phyloP scores from a whole-genome alignment of 2,113 vertebrate genomes.

The Nycticebus coucang region DNA sequence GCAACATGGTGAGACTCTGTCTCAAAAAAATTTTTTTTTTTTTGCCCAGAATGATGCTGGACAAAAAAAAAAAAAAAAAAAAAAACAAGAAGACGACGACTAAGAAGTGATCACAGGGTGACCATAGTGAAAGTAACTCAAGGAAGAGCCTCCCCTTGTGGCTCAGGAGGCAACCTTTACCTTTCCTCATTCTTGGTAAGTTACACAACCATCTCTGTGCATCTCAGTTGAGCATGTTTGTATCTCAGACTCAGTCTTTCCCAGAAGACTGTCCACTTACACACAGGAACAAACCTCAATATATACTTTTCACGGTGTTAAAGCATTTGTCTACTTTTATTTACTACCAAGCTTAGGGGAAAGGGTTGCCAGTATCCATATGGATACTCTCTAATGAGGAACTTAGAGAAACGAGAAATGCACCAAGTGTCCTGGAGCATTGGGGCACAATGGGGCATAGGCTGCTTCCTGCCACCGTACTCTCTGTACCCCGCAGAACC shows the following conservation, averaged over 20 bases:
- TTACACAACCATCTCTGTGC: not conserved
- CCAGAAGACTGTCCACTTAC: not conserved
- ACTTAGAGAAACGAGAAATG: not conserved
- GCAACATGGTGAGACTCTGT: no score
- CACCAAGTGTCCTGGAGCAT: not conserved
- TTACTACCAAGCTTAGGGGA: not conserved
- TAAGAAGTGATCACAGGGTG: not conserved
- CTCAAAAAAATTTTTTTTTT: no score
- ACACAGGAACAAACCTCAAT: not conserved
- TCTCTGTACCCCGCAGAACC: no score
- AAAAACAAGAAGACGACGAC: no score
- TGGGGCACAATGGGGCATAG: not conserved
- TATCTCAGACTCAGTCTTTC: not conserved
- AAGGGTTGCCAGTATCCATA: not conserved
- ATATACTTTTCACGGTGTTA: not conserved
- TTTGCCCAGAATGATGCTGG: no score
- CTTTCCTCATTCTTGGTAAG: not conserved
- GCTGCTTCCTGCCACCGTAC: not conserved
- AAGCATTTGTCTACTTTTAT: constrained; percentile 17
- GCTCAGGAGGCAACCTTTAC: not conserved
- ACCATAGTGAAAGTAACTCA: not conserved
- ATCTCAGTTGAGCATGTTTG: not conserved
- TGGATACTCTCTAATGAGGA: not conserved
- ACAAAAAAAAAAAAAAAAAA: no score
- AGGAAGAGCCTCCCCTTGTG: not conserved